phyloP scores from a whole-genome alignment of 2,797 vertebrate genomes.

The Eupleurogrammus muticus region DNA sequence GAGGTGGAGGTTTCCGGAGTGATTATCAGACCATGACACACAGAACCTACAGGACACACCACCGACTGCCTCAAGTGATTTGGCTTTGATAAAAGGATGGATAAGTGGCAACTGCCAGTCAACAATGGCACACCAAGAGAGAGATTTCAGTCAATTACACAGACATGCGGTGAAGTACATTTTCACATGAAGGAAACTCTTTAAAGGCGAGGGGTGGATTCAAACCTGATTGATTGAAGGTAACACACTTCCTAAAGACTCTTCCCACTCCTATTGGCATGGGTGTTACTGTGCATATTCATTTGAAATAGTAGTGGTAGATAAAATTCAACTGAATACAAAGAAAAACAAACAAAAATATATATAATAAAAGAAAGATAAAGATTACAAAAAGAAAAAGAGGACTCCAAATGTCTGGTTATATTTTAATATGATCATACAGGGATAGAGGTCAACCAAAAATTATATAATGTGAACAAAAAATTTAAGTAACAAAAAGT shows the following conservation, averaged over 20 bases:
- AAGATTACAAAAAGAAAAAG: slow-evolving; percentile 71
- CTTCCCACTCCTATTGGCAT: slow-evolving; percentile 62
- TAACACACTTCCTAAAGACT: slow-evolving; percentile 72
- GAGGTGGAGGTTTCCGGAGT: slow-evolving; percentile 48
- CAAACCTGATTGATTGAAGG: slow-evolving; percentile 76
- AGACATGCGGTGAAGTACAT: slow-evolving; percentile 66
- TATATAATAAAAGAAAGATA: slow-evolving; percentile 68
- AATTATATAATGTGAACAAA: slow-evolving; percentile 88
- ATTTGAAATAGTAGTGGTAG: slow-evolving; percentile 75
- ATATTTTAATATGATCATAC: slow-evolving; percentile 99
- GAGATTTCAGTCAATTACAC: slow-evolving; percentile 57
- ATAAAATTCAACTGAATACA: slow-evolving; percentile 75
- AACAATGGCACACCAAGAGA: slow-evolving; percentile 68
- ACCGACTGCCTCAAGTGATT: slow-evolving; percentile 54
- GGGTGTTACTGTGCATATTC: slow-evolving; percentile 84
- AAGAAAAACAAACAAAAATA: slow-evolving; percentile 38
- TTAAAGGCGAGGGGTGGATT: slow-evolving; percentile 82
- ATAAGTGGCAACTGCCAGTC: slow-evolving; percentile 45
- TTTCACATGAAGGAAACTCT: slow-evolving; percentile 71
- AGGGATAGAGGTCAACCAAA: slow-evolving; percentile 92
- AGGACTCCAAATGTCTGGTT: slow-evolving; percentile 93
- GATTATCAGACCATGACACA: slow-evolving; percentile 51
- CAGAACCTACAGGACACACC: slow-evolving; percentile 55
- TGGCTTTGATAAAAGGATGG: slow-evolving; percentile 59
- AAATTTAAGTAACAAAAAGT: slow-evolving; percentile 88